Evolutionary conservation across 2,113 vertebrate genomes (phyloP).

Genomic region (Perca schrenkii): DNA sequence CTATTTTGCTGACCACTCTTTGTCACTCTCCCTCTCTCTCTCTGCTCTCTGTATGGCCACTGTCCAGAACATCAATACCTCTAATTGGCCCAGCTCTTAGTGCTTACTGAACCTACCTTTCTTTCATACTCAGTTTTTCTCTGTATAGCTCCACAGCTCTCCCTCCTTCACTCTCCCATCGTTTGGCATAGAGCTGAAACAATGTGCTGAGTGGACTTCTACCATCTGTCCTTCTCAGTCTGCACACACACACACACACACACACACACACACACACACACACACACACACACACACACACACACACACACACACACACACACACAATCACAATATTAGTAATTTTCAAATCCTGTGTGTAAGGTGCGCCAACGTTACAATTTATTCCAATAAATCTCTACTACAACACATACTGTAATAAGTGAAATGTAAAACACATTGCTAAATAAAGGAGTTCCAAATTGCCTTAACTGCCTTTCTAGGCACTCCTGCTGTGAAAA

Average conservation of each 20-base stretch:
- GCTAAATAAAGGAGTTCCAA: background rate
- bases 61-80: constrained; percentile 90
- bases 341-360: constrained; percentile 1
- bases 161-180: constrained; percentile 46
- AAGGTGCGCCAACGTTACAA: constrained; percentile 8
- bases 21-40: constrained; percentile 33
- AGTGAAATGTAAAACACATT: background rate
- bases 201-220: constrained; percentile 87
- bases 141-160: constrained; percentile 34
- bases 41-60: constrained; percentile 85
- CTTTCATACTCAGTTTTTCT: constrained; percentile 52
- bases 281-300: constrained; percentile 4
- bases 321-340: background rate
- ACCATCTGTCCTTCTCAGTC: constrained; percentile 27
- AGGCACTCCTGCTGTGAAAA: background rate
- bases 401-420: background rate
- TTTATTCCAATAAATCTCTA: constrained; percentile 32
- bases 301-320: constrained; percentile 1
- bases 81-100: constrained; percentile 94
- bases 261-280: constrained; percentile 1
- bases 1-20: constrained; percentile 53
- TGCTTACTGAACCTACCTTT: constrained; percentile 72
- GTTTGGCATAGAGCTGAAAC: constrained; percentile 86
- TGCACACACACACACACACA: constrained; percentile 1
- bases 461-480: background rate